These are phyloP conservation scores for human DNA, from an alignment of 2,113 vertebrate genomes.

Conservation along the genomic window GRCh38 chr1:117503001-117503500, in stretches of 20 bases:
- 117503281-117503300: not conserved
- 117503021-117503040: not conserved
- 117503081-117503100: not conserved
- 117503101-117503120: not conserved
- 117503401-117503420: not conserved
- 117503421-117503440: not conserved
- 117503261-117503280: not conserved
- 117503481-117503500: not conserved
- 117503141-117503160: constrained; percentile 15
- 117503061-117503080: not conserved
- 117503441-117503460: not conserved
- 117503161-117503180: not conserved
- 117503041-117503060: not conserved
- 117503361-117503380: not conserved
- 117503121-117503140: constrained; percentile 29
- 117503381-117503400: not conserved
- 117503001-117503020: not conserved
- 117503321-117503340: not conserved
- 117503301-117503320: not conserved
- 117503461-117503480: not conserved
- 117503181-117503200: not conserved
- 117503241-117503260: not conserved
- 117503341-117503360: not conserved
- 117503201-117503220: not conserved
- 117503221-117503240: not conserved